Conservation (phyloP, 2,888 invertebrate genomes). For the Melinopterus prodromus region DNA sequence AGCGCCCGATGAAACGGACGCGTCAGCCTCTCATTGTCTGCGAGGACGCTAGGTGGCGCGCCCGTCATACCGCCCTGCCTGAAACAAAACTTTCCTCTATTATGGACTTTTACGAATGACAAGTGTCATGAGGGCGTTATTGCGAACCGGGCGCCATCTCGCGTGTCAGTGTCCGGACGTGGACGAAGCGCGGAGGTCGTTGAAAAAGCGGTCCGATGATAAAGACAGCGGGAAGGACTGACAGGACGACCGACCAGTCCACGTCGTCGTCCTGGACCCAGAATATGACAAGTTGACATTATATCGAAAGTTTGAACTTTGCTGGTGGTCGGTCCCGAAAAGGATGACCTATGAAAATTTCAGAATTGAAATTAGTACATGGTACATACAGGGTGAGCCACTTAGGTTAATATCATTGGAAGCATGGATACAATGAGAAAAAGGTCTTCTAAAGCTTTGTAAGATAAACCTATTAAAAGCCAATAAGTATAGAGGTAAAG, state of each 20-base stretch:
- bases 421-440: no score
- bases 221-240: conserved; percentile 42
- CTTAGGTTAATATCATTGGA: no score
- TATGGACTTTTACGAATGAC: conserved; percentile 57
- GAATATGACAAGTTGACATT: conserved; percentile 19
- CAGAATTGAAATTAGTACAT: neutral
- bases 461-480: no score
- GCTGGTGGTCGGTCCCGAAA: neutral
- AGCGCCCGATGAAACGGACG: conserved; percentile 42
- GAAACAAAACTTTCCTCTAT: conserved; percentile 57
- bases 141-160: conserved; percentile 53
- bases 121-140: conserved; percentile 60
- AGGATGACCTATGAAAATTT: neutral
- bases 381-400: neutral
- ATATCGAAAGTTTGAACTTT: conserved; percentile 20
- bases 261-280: neutral
- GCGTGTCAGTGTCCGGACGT: conserved; percentile 50
- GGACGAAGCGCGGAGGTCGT: conserved; percentile 49
- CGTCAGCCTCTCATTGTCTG: conserved; percentile 45
- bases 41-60: conserved; percentile 38
- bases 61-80: conserved; percentile 36
- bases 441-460: no score
- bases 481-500: no score
- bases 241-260: neutral
- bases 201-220: conserved; percentile 46